Conservation (phyloP, 2,797 vertebrate species). For the Tangara arthus region DNA sequence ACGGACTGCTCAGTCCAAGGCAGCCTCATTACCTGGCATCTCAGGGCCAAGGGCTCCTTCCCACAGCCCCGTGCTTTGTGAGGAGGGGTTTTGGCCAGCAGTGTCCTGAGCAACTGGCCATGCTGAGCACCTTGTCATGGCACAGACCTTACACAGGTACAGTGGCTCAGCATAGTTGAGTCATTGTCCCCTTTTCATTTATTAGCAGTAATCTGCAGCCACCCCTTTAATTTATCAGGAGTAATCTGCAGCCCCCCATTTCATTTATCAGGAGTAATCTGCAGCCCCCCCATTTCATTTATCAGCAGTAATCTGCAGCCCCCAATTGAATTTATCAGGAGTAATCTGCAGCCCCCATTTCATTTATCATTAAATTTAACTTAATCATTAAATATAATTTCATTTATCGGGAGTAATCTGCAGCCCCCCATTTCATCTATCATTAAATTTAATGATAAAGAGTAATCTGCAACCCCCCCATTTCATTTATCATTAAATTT, state of each 20-base stretch:
- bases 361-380: no score
- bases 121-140: background rate
- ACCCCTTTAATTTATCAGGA: background rate
- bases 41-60: background rate
- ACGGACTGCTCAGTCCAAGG: background rate
- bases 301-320: background rate
- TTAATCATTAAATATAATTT: no score
- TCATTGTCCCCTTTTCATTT: background rate
- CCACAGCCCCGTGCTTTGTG: background rate
- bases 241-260: background rate
- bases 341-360: background rate
- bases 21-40: background rate
- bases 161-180: background rate
- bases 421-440: no score
- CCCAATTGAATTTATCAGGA: background rate
- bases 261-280: background rate
- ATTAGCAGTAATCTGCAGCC: background rate
- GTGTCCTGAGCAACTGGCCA: background rate
- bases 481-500: no score
- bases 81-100: background rate
- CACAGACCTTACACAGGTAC: background rate
- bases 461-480: background rate
- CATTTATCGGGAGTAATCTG: background rate
- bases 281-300: background rate
- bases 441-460: no score